These are phyloP conservation scores for Chaenogobius annularis DNA, from an alignment of 2,113 vertebrate species.

Conservation along the genomic window DNA sequence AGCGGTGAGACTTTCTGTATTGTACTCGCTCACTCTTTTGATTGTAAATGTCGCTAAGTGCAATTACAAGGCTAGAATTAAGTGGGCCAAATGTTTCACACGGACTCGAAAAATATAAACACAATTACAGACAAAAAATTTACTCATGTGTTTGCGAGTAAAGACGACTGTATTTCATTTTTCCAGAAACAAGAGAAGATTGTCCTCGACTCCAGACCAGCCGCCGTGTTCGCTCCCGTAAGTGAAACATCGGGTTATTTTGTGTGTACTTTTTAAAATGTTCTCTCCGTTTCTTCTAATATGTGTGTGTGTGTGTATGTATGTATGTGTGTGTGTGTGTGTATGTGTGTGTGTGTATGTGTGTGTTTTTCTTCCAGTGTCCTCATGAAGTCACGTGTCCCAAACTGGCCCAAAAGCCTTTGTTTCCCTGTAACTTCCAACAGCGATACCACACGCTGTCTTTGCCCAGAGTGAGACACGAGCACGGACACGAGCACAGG, in stretches of 20 bases:
- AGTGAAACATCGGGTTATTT: background rate
- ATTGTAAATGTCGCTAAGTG: no score
- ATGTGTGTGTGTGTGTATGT: no score
- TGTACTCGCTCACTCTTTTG: no score
- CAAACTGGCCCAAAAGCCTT: constrained; percentile 64
- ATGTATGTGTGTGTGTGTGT: background rate
- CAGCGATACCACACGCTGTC: constrained; percentile 80
- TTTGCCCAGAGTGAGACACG: constrained; percentile 75
- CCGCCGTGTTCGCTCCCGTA: constrained; percentile 86
- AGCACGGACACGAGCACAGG: no score
- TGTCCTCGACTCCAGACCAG: constrained; percentile 67
- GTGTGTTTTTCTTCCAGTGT: constrained; percentile 55
- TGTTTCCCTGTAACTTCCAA: constrained; percentile 83
- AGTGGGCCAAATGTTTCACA: no score
- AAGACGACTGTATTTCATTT: background rate
- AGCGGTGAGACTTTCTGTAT: no score
- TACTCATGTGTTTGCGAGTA: no score
- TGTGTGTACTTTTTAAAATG: background rate
- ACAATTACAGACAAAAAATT: no score
- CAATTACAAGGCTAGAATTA: no score
- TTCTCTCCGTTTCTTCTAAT: no score
- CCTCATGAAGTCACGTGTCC: constrained; percentile 83
- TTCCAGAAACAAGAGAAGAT: constrained; percentile 76
- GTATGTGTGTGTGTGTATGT: no score
- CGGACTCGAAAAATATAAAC: no score